Evolutionary conservation across 2,888 invertebrate genomes (phyloP).

Genomic region (Hypomecis atomaria): DNA sequence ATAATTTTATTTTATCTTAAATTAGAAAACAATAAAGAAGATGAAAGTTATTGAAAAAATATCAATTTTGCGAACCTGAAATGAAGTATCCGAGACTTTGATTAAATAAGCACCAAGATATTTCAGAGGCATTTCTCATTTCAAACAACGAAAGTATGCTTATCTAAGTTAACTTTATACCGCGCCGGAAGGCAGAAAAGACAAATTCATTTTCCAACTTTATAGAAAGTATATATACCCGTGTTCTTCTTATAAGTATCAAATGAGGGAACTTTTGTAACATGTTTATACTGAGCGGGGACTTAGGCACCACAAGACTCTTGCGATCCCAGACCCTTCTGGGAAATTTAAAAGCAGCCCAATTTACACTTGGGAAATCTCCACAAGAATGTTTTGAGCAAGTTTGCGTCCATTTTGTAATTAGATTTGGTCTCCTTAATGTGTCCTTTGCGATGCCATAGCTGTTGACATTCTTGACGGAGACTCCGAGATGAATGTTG

Average conservation of each 20-base stretch:
- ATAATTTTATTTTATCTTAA: too few species aligned
- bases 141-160: constrained; percentile 23
- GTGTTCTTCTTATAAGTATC: constrained; percentile 48
- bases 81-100: background rate
- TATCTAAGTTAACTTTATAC: constrained; percentile 27
- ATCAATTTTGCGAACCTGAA: too few species aligned
- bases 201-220: constrained; percentile 42
- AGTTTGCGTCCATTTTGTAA: constrained; percentile 42
- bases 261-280: constrained; percentile 64
- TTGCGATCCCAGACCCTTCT: constrained; percentile 54
- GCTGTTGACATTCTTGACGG: constrained; percentile 29
- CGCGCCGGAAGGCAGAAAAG: constrained; percentile 38
- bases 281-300: constrained; percentile 53
- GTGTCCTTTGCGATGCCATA: constrained; percentile 35
- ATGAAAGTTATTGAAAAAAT: too few species aligned
- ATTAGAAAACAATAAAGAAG: too few species aligned
- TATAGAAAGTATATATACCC: constrained; percentile 38
- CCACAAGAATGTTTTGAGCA: constrained; percentile 40
- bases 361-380: constrained; percentile 64
- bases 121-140: constrained; percentile 18
- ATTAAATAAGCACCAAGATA: background rate
- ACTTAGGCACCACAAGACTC: constrained; percentile 48
- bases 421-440: constrained; percentile 41
- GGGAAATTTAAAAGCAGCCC: constrained; percentile 62
- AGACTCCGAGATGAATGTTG: constrained; percentile 9